phyloP scores from a whole-genome alignment of 2,113 vertebrate genomes.

The Plestiodon gilberti region DNA sequence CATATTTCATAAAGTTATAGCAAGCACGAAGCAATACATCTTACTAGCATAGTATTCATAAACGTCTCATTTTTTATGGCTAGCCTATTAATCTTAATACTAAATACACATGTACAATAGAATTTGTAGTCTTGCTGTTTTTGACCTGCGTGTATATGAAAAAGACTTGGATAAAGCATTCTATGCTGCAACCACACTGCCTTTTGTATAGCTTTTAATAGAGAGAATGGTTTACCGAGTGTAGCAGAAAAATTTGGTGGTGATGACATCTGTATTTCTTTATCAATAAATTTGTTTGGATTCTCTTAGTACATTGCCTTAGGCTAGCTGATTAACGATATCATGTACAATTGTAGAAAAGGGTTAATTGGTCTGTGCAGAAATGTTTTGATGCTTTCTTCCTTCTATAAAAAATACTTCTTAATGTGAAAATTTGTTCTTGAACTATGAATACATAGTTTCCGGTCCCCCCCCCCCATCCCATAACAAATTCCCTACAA shows the following conservation, averaged over 20 bases:
- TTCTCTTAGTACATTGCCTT: not conserved
- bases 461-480: too few relatives aligned
- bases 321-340: not conserved
- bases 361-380: not conserved
- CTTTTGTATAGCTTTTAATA: not conserved
- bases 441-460: not conserved
- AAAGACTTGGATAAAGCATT: not conserved
- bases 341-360: not conserved
- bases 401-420: not conserved
- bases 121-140: not conserved
- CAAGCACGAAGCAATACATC: too few relatives aligned
- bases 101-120: not conserved
- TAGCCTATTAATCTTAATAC: not conserved
- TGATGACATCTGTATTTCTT: not conserved
- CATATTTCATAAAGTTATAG: too few relatives aligned
- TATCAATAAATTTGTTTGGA: not conserved
- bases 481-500: not conserved
- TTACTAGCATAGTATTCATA: too few relatives aligned
- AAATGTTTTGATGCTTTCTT: not conserved
- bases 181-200: not conserved
- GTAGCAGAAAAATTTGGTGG: not conserved
- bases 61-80: not conserved
- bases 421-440: not conserved
- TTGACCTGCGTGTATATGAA: not conserved
- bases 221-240: not conserved